phyloP scores from a whole-genome alignment of 2,888 invertebrate genomes.

The Amitus sp. region DNA sequence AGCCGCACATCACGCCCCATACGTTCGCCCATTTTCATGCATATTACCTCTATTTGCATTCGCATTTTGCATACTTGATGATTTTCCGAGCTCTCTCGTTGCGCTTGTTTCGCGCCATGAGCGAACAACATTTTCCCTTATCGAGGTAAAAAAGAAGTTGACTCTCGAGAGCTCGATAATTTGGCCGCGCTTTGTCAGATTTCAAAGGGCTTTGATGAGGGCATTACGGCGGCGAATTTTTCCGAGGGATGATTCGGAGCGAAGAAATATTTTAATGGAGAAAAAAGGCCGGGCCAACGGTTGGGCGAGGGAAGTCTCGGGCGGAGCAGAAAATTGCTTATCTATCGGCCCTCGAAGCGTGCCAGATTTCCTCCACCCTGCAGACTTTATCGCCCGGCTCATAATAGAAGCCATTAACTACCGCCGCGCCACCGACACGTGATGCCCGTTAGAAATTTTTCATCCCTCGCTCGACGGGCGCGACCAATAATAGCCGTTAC shows the following conservation, averaged over 20 bases:
- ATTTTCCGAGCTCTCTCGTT: constrained; percentile 52
- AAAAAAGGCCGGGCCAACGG: neutral
- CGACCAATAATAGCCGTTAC: constrained; percentile 46
- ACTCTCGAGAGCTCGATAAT: constrained; percentile 35
- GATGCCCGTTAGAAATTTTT: constrained; percentile 53
- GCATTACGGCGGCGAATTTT: neutral
- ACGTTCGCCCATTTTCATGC: constrained; percentile 60
- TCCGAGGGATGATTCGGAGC: neutral
- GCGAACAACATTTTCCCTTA: constrained; percentile 36
- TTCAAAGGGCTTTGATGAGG: constrained; percentile 24
- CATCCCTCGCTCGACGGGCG: constrained; percentile 45
- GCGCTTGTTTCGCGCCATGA: constrained; percentile 35
- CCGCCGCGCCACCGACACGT: constrained; percentile 51
- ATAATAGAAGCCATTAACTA: constrained; percentile 58
- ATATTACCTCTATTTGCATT: constrained; percentile 60
- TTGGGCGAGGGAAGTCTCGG: no score
- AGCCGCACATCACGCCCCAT: no score
- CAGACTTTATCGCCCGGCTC: constrained; percentile 38
- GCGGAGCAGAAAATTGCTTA: constrained; percentile 46
- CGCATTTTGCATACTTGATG: constrained; percentile 61
- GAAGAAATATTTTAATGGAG: neutral
- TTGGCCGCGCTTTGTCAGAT: constrained; percentile 25
- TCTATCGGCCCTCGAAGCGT: constrained; percentile 41
- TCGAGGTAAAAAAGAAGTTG: constrained; percentile 34
- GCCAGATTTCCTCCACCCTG: constrained; percentile 37